Base-by-base conservation (phyloP, 1,140 invertebrate genomes). In the Neodiprion fabricii region DNA sequence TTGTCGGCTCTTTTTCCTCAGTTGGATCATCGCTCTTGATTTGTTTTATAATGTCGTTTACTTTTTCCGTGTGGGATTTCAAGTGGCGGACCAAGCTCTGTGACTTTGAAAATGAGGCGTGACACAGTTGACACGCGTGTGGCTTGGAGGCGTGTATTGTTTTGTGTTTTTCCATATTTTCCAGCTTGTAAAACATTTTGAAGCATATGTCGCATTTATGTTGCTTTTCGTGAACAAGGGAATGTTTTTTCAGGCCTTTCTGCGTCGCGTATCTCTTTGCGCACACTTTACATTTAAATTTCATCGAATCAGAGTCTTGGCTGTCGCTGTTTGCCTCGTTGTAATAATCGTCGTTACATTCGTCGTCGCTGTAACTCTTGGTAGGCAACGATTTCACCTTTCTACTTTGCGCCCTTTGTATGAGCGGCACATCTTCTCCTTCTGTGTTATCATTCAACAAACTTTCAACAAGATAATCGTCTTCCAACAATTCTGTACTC, bases 171-270 rank as follows among this genome's bases (percentile, higher is more conserved):
- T 87, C 82, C 70, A 88, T 76, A 72, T 85, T 87, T 53, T 87
- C 85, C 4, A 81, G 28, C 23, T 86, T 88, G 50, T 82, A 85
- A 75, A 89, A 89, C 53, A 77, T 81, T 69, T 88, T 88, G 14
- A 78, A 77, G 73, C 87, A 88, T 23, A 85, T n/a, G 1, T 84
- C 70, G 28, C 87, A 89, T 48, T 80, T 83, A 70, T 85, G 77
- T 21, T 87, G 84, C 9, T 87, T 88, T 14, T 85, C 85, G 47
- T 89, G 87, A 10, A 84, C 81, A 40, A 82, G 72, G 3, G 82
- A 81, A 75, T 89, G 87, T 72, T 88, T 88, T 71, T 86, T 88
- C 7, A 87, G 72, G 9, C 85, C 85, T 61, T 87, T 87, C n/a
- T 84, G 81, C 0, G 85, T 85, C 4, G 79, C 79, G 11, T 86